Conservation (phyloP, 2,888 invertebrate genomes). For the Heliothis peltigera region DNA sequence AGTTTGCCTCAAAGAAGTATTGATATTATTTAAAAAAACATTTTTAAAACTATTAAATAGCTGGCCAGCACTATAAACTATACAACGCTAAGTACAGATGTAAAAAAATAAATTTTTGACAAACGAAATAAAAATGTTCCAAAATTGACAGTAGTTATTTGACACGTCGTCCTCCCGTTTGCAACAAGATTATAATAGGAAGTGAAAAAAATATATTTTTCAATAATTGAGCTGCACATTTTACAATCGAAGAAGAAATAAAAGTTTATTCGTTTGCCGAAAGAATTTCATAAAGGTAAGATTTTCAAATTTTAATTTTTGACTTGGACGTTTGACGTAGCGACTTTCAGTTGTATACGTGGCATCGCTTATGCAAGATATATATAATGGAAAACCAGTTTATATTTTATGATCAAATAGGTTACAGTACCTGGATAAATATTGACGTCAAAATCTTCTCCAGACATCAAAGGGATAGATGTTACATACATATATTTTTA, state of each 20-base stretch:
- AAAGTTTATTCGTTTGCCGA: slow-evolving; percentile 1
- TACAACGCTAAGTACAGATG: not conserved
- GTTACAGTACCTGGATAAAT: not conserved
- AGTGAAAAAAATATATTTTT: slow-evolving; percentile 45
- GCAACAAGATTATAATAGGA: slow-evolving; percentile 67
- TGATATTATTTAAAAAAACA: too few relatives aligned
- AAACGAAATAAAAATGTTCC: slow-evolving; percentile 65
- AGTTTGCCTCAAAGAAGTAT: not conserved
- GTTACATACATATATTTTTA: too few relatives aligned
- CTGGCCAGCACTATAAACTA: slow-evolving; percentile 20
- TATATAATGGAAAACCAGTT: too few relatives aligned
- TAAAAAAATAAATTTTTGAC: slow-evolving; percentile 33
- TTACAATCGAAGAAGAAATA: slow-evolving; percentile 4
- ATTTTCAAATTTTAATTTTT: slow-evolving; percentile 14
- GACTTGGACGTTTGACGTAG: slow-evolving; percentile 35
- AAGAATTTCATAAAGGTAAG: slow-evolving; percentile 41
- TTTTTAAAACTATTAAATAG: not conserved
- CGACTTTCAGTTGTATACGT: not conserved
- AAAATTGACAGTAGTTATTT: slow-evolving; percentile 78
- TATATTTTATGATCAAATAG: too few relatives aligned
- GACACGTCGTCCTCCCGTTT: slow-evolving; percentile 69
- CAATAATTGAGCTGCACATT: slow-evolving; percentile 26
- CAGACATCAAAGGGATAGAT: too few relatives aligned
- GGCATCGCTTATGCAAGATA: not conserved
- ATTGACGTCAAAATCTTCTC: not conserved